Evolutionary conservation across 2,888 invertebrate genomes (phyloP), one percentile per base, ranked within the genome.

Genomic region (Drosophila lacicola): DNA sequence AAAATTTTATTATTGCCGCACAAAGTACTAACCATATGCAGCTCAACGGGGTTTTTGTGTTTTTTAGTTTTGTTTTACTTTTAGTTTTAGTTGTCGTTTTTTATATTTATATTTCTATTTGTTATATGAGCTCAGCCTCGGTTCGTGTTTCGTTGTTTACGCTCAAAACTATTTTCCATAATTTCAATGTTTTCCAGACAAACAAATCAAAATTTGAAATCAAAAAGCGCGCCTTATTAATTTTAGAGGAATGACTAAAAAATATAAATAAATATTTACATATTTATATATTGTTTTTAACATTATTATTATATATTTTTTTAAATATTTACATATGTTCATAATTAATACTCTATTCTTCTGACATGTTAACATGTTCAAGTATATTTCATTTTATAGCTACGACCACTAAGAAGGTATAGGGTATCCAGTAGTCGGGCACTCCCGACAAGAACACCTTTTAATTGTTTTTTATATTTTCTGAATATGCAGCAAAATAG

Each of bases 181-280:
- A 88, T 80, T 82, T 80, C 82, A 85, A 82, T 80, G 83, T 79
- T 76, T 81, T 66, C 50, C 14, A 14, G 34, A n/a, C 37, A 53
- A 56, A 25, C 55, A 57, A 60, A 64, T 3, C 2, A 17, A 53
- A 56, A 54, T 55, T 25, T 50, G 6, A 55, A 55, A 61, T 17
- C 33, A 37, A 63, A 44, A 49, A 5, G 21, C 39, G 34, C 14
- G 14, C 19, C 37, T 29, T 17, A 39, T 69, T 53, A 58, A 64
- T 44, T 49, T 60, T 37, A n/a, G 13, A 21, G 42, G 49, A 49
- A 21, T 3, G 8, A 17, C 8, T 13, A 4, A 8, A 9, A 33
- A 41, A 19, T 4, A 53, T 29, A 41, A 53, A 29, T 29, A 17
- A 41, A 17, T 19, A 25, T 17, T 8, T 19, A 33, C 19, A 45